Evolutionary conservation across 2,113 vertebrate genomes (phyloP), one percentile per base, ranked within the genome.

Genomic region (Ammodramus savannarum): DNA sequence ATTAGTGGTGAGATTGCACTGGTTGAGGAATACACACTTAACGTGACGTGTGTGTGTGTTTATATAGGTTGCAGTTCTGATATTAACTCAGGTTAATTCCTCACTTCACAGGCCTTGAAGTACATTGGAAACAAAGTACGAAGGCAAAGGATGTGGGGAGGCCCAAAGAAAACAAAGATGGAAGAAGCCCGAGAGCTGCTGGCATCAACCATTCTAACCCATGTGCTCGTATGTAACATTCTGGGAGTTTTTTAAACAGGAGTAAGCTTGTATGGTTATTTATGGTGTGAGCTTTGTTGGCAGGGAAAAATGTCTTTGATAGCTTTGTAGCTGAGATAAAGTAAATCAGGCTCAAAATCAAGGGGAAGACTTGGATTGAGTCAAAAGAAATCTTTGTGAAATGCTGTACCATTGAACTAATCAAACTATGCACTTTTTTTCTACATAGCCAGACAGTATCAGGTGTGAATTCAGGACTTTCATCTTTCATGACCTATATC

Each of bases 81-180:
- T 41, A 39, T 1, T 93, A 77, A 88, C 38, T 92, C 10, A 46
- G 27, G 18, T 57, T 52, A 59, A 81, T 77, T 82, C 31, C 46
- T 19, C 22, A 34, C 62, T 82, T 95, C 72, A 41, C 96, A 99
- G 99, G 99, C 99, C 20, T 94, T 99, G 81, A 98, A 98, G 76
- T 99, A 99, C 87, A 98, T 99, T 55, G 99, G 99, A 54, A 99
- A 99, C 97, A 99, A 99, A 98, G 98, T 99, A 46, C 98, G 99
- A 82, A 98, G 99, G 65, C 99, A 99, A 93, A 98, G 99, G 41
- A 99, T 99, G 98, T 99, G 99, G 99, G 99, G 99, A 67, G 98
- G 99, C 57, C 99, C 99, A 29, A 99, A 99, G 97, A 99, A 99
- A 95, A 99, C 99, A 46, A 99, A 99, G 96, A 99, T 99, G 98